Conservation (phyloP, 2,888 invertebrate species). For the Apodemia hepburni region DNA sequence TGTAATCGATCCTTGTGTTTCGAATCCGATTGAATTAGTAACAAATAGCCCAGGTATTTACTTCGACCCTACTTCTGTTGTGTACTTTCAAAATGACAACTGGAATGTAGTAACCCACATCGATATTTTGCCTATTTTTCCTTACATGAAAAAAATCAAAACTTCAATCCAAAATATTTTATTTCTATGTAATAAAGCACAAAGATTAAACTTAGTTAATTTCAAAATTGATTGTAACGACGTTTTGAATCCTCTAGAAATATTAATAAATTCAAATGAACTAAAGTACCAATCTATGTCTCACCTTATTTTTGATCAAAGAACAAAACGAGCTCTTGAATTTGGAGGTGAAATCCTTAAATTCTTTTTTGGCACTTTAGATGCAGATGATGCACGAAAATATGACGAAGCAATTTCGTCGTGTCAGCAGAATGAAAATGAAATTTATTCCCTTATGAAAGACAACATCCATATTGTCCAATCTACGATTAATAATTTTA, state of each 20-base stretch:
- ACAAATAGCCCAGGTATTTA: neutral
- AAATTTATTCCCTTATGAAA: neutral
- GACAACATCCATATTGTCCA: neutral
- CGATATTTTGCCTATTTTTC: neutral
- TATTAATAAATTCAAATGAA: too few species aligned
- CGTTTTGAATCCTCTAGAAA: too few species aligned
- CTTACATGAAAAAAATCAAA: neutral
- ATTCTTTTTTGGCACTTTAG: neutral
- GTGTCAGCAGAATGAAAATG: neutral
- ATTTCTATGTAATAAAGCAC: neutral
- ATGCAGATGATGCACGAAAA: neutral
- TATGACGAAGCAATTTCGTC: neutral
- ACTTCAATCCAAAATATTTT: neutral
- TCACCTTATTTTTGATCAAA: neutral
- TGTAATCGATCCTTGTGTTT: neutral
- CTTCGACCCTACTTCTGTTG: neutral
- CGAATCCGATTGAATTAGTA: neutral
- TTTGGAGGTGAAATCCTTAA: neutral
- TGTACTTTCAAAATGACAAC: neutral
- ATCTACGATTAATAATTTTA: neutral
- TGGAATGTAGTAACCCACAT: neutral
- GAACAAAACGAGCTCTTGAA: neutral
- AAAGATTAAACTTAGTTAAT: too few species aligned
- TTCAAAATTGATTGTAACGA: too few species aligned
- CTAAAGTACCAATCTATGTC: neutral